A percentile compares a stretch with the other conserved stretches of the same genome.
These are phyloP conservation scores for Chrysolina oricalcia DNA, from an alignment of 2,888 invertebrate genomes.

Conservation along the genomic window DNA sequence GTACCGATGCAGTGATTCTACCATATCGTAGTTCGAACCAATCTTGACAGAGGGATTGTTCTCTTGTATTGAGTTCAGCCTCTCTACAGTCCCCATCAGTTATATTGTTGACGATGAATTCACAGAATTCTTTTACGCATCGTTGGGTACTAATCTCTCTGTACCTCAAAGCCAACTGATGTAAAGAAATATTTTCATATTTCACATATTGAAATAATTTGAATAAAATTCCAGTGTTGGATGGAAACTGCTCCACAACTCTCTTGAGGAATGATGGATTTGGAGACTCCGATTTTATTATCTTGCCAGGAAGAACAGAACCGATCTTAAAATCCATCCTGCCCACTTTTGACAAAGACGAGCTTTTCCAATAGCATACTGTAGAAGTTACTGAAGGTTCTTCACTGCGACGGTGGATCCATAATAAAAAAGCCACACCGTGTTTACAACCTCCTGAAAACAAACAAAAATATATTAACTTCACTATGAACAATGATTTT, in stretches of 20 bases:
- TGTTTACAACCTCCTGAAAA: conserved; percentile 51
- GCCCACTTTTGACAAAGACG: conserved; percentile 10
- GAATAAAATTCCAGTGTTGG: conserved; percentile 14
- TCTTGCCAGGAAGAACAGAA: not conserved
- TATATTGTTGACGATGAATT: not conserved
- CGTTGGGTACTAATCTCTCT: not conserved
- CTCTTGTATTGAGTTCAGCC: conserved; percentile 33
- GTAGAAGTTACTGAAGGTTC: conserved; percentile 38
- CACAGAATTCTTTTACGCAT: conserved; percentile 1
- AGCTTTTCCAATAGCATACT: conserved; percentile 14
- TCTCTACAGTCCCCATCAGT: conserved; percentile 18
- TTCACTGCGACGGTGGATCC: conserved; percentile 29
- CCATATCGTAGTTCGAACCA: conserved; percentile 49
- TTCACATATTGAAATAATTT: conserved; percentile 6
- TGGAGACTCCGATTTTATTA: conserved; percentile 11
- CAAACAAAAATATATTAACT: conserved; percentile 12
- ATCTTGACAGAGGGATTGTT: conserved; percentile 33
- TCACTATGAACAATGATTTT: not conserved
- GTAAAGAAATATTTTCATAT: conserved; percentile 18
- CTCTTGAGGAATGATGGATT: conserved; percentile 9
- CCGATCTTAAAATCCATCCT: conserved; percentile 1
- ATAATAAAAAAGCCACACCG: conserved; percentile 47
- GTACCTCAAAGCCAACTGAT: conserved; percentile 18
- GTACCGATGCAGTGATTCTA: conserved; percentile 53
- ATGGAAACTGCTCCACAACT: conserved; percentile 13